Base-by-base conservation (phyloP, 2,113 vertebrate species). In the Myiagra hebetior region DNA sequence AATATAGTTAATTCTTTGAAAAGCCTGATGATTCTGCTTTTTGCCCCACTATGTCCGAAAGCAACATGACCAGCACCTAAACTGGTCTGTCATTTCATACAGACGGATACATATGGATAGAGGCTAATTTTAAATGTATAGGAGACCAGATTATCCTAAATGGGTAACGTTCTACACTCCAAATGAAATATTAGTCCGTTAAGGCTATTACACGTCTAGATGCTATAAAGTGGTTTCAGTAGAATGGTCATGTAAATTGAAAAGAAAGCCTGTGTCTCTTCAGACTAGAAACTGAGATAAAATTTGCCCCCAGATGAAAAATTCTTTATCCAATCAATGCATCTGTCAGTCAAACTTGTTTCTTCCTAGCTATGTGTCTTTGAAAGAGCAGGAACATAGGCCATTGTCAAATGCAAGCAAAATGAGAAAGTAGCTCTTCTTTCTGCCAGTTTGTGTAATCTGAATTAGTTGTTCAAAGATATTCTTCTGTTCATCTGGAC, bases 211-310 rank as follows among this genome's bases (percentile, higher is more conserved):
- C 52, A 78, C 53, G 63, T 87, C 44, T 87, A 87, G 81, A 85
- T 67, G 88, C 63, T 82, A 57, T 46, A 87, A 91, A 59, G 84
- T 57, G n/a, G 84, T 97, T 97, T 95, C 93, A 95, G 83, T 42
- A 97, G 96, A 97, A 93, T 37, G 62, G 85, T 55, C 94, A 89
- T 72, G 59, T 94, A 97, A 97, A 97, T 93, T 86, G 94, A 94
- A 97, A 97, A 95, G 86, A 94, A 98, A 98, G 91, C 73, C 68
- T 88, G 84, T 93, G 77, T 94, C 85, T 96, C 87, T 97, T 96
- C 85, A 97, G 87, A 96, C 57, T 93, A 82, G 72, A 96, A 98
- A 94, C 41, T 74, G 83, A 95, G 77, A 94, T 68, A 92, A 97
- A 97, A 95, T 97, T 90, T 97, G 74, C 55, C 92, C 89, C 91